Conservation (phyloP, 2,888 invertebrate genomes). For the Anoplius nigerrimus region DNA sequence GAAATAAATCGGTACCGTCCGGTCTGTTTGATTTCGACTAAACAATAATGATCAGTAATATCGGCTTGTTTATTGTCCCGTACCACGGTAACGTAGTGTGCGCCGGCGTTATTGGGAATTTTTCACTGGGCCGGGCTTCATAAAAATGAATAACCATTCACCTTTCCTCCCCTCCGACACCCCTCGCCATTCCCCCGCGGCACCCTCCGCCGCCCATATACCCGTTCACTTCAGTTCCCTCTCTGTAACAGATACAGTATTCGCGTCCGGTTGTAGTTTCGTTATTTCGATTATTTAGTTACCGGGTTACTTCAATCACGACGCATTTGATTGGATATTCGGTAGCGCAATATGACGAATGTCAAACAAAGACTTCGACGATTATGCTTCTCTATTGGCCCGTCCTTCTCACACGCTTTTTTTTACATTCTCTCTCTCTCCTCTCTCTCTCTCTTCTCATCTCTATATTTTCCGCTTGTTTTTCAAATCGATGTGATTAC, state of each 20-base stretch:
- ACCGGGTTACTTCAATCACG: constrained; percentile 28
- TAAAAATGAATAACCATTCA: constrained; percentile 43
- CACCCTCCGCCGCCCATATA: not conserved
- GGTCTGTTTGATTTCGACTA: constrained; percentile 48
- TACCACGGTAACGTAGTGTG: constrained; percentile 20
- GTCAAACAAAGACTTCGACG: too few relatives aligned
- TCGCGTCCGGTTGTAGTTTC: constrained; percentile 11
- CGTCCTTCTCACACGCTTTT: too few relatives aligned
- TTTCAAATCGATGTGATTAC: too few relatives aligned
- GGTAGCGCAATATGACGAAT: not conserved
- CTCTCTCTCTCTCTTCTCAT: too few relatives aligned
- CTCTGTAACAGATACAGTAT: constrained; percentile 28
- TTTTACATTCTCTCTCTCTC: too few relatives aligned
- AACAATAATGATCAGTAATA: constrained; percentile 56
- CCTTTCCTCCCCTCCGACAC: constrained; percentile 5
- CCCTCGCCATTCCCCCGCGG: too few relatives aligned
- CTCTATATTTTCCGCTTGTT: too few relatives aligned
- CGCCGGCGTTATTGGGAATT: constrained; percentile 38
- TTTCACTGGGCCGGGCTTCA: constrained; percentile 27
- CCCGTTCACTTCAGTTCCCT: constrained; percentile 20
- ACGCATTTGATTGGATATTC: not conserved
- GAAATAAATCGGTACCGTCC: constrained; percentile 40
- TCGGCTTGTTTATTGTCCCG: constrained; percentile 53
- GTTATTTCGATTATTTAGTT: constrained; percentile 32
- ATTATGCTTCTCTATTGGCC: too few relatives aligned